A percentile compares a stretch with the other conserved stretches of the same genome.
phyloP scores from a whole-genome alignment of 2,113 vertebrate genomes.

The Ctenodactylus gundi region DNA sequence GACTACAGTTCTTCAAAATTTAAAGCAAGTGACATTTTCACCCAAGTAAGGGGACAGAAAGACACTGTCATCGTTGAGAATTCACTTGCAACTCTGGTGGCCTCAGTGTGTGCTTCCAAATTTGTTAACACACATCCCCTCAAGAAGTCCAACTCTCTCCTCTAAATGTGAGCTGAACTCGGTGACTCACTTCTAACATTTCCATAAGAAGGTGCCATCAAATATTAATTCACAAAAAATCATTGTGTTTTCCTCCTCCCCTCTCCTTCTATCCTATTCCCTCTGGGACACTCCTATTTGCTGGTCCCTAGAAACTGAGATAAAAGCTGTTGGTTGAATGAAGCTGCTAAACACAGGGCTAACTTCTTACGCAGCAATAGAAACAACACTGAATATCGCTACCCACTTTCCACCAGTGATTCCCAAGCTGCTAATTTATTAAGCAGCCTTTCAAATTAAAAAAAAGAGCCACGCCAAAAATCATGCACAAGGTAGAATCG shows the following conservation, averaged over 20 bases:
- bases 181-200: neutral
- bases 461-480: neutral
- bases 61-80: slow-evolving; percentile 19
- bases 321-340: neutral
- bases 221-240: neutral
- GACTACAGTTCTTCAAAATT: slow-evolving; percentile 45
- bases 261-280: neutral
- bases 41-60: slow-evolving; percentile 56
- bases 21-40: slow-evolving; percentile 59
- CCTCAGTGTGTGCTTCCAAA: neutral
- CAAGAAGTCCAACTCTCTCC: neutral
- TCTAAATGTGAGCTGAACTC: neutral
- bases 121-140: neutral
- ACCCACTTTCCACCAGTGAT: neutral
- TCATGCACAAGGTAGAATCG: neutral
- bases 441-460: neutral
- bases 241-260: neutral
- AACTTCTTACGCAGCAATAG: neutral
- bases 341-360: neutral
- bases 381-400: neutral
- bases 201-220: neutral
- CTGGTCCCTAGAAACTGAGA: neutral
- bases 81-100: neutral
- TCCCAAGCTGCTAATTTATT: neutral
- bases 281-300: neutral